Percentiles rank a stretch among this genome's conserved stretches.
phyloP scores from a whole-genome alignment of 2,888 invertebrate species.

The Hetaerina titia region DNA sequence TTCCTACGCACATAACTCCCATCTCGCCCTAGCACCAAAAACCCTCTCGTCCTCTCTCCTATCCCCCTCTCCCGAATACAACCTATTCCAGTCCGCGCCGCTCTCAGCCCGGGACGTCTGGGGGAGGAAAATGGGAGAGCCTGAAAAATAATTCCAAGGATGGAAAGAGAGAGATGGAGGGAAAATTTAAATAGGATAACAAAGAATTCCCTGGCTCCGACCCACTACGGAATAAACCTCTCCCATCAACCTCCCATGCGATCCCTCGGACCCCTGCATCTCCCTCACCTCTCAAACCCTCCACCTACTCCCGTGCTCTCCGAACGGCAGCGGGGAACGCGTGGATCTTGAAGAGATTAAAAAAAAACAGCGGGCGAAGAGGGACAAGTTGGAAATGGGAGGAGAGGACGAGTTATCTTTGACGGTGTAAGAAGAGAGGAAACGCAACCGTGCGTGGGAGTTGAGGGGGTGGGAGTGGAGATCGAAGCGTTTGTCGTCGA shows the following conservation, averaged over 20 bases:
- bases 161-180: background rate
- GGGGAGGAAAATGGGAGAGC: background rate
- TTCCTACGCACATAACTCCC: too few relatives aligned
- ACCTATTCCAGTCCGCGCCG: background rate
- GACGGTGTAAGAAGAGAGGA: background rate
- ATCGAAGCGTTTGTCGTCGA: background rate
- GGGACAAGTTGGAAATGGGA: background rate
- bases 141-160: slow-evolving; percentile 3
- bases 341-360: background rate
- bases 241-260: background rate
- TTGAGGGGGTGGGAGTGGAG: background rate
- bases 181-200: slow-evolving; percentile 22
- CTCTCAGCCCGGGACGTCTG: background rate
- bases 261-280: background rate
- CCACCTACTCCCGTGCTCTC: background rate
- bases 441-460: background rate
- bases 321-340: background rate
- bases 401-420: background rate
- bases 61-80: too few relatives aligned
- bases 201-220: background rate
- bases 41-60: too few relatives aligned
- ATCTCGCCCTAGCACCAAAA: too few relatives aligned
- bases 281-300: background rate
- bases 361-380: background rate
- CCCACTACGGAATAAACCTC: background rate